A percentile compares a stretch with the other conserved stretches of the same genome.
Conservation (phyloP, 2,113 vertebrate species). For the Arenaria interpres region DNA sequence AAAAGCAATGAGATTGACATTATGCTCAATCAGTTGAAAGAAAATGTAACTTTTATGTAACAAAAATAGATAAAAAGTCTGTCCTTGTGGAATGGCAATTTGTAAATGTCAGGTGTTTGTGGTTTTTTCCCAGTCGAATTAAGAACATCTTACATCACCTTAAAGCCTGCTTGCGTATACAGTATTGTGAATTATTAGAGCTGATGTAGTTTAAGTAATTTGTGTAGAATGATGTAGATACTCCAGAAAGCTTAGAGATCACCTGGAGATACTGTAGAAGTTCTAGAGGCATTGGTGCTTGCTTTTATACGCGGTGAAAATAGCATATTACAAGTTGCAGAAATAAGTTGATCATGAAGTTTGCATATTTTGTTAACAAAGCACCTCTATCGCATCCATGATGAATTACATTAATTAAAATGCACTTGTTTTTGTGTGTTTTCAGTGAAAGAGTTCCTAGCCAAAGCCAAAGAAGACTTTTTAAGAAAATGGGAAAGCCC, state of each 20-base stretch:
- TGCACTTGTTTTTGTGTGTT: slow-evolving; percentile 46
- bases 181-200: slow-evolving; percentile 66
- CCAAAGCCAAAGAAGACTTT: slow-evolving; percentile 99
- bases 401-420: slow-evolving; percentile 6
- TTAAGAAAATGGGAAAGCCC: slow-evolving; percentile 98
- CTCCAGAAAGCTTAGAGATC: slow-evolving; percentile 17
- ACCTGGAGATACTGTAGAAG: slow-evolving; percentile 10
- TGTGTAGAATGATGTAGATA: slow-evolving; percentile 21
- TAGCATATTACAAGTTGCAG: not conserved
- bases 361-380: not conserved
- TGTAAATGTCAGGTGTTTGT: not conserved
- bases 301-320: slow-evolving; percentile 27
- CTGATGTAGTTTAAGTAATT: slow-evolving; percentile 37
- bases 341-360: not conserved
- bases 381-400: not conserved
- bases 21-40: not conserved
- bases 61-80: not conserved
- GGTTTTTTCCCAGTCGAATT: not conserved
- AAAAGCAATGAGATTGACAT: slow-evolving; percentile 48
- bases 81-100: not conserved
- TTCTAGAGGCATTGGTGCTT: slow-evolving; percentile 28
- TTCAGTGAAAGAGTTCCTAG: slow-evolving; percentile 99
- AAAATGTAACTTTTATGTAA: not conserved
- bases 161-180: slow-evolving; percentile 68
- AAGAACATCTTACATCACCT: slow-evolving; percentile 72